Evolutionary conservation across 2,888 invertebrate genomes (phyloP).

Genomic region (Sphaerophoria taeniata): DNA sequence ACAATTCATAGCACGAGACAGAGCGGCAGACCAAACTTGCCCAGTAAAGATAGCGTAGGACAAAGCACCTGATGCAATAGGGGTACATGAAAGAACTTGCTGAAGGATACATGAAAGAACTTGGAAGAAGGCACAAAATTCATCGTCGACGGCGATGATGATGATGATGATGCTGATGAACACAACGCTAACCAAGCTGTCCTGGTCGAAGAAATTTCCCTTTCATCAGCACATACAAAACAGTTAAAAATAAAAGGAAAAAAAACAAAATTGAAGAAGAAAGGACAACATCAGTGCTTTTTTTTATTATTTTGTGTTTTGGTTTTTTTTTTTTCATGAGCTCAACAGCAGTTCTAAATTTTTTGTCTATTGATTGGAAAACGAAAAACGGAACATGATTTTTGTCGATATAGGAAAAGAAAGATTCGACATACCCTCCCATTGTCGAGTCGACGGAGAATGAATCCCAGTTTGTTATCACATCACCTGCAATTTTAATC

Average conservation of each 20-base stretch:
- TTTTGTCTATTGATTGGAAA: constrained; percentile 25
- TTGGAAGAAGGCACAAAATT: no score
- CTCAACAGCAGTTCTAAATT: constrained; percentile 17
- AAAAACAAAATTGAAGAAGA: not conserved
- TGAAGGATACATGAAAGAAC: no score
- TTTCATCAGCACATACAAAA: constrained; percentile 23
- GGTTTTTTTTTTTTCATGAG: constrained; percentile 34
- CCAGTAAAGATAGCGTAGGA: no score
- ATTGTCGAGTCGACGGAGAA: not conserved
- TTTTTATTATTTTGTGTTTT: constrained; percentile 42
- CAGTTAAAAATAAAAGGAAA: not conserved
- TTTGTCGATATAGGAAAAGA: not conserved
- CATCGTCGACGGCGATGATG: no score
- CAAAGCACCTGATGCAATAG: no score
- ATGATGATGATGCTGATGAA: no score
- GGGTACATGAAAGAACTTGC: no score
- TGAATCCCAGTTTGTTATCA: constrained; percentile 53
- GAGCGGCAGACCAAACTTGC: no score
- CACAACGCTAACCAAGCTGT: no score
- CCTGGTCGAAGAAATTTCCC: constrained; percentile 29
- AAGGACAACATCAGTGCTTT: not conserved
- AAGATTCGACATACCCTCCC: not conserved
- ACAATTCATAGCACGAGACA: no score
- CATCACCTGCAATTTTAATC: constrained; percentile 72
- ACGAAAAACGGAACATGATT: constrained; percentile 9